Percentiles rank a stretch among this genome's conserved stretches.
phyloP scores from a whole-genome alignment of 2,888 invertebrate species.

The Listrodromus nycthemerus region DNA sequence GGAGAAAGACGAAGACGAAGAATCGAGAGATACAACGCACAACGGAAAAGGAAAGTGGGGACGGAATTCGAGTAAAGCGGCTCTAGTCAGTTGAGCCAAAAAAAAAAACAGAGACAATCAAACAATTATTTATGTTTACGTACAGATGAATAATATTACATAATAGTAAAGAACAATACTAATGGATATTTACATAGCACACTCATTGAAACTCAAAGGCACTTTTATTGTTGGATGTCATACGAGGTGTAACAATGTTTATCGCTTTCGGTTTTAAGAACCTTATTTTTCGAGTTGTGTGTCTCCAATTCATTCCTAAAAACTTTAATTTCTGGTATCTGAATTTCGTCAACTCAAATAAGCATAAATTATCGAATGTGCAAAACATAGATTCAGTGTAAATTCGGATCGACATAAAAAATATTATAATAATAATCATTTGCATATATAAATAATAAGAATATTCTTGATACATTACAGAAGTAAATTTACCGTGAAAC shows the following conservation, averaged over 20 bases:
- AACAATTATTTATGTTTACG: constrained; percentile 24
- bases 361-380: too few relatives aligned
- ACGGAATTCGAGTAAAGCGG: constrained; percentile 11
- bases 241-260: too few relatives aligned
- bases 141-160: not conserved
- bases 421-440: not conserved
- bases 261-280: too few relatives aligned
- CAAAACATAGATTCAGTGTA: not conserved
- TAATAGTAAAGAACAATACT: not conserved
- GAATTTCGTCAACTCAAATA: too few relatives aligned
- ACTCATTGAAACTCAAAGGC: not conserved
- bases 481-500: not conserved
- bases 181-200: too few relatives aligned
- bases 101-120: not conserved
- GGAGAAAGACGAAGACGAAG: not conserved
- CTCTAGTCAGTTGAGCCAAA: constrained; percentile 1
- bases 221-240: not conserved
- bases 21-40: constrained; percentile 19
- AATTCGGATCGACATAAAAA: not conserved
- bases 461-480: not conserved
- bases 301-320: too few relatives aligned
- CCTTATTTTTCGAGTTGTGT: too few relatives aligned
- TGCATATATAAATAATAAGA: not conserved
- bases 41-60: constrained; percentile 20
- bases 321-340: too few relatives aligned